These are phyloP conservation scores for Drosophila dunni DNA, from an alignment of 1,140 invertebrate species.

Conservation along the genomic window DNA sequence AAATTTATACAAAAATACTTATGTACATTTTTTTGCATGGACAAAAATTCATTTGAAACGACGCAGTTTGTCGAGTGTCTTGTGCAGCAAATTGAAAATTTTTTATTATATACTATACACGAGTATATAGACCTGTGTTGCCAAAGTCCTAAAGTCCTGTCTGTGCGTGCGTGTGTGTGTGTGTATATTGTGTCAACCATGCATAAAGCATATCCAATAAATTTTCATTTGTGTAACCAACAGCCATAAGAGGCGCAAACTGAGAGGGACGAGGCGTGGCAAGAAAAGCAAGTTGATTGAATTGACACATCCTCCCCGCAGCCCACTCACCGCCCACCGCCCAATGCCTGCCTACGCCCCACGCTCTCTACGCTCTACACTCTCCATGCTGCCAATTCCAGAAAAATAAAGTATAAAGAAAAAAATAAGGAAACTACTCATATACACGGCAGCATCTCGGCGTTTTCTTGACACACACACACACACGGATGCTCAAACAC, in stretches of 20 bases:
- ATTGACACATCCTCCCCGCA: constrained; percentile 60
- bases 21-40: constrained; percentile 17
- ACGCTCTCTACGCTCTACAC: neutral
- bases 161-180: too few relatives aligned
- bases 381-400: constrained; percentile 31
- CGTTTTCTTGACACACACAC: constrained; percentile 24
- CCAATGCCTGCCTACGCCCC: neutral
- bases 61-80: constrained; percentile 44
- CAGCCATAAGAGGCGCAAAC: constrained; percentile 35
- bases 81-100: constrained; percentile 55
- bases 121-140: constrained; percentile 14
- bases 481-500: too few relatives aligned
- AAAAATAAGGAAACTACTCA: constrained; percentile 56
- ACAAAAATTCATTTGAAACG: constrained; percentile 34
- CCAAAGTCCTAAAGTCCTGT: constrained; percentile 20
- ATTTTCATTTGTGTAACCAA: constrained; percentile 78
- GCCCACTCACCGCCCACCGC: neutral
- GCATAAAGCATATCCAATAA: constrained; percentile 76
- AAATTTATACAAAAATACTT: constrained; percentile 1
- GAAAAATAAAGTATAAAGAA: constrained; percentile 13
- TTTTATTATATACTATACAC: constrained; percentile 31
- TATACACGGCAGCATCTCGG: constrained; percentile 24
- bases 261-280: constrained; percentile 3
- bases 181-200: constrained; percentile 61
- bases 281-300: constrained; percentile 65